Conservation (phyloP, 53 echinoderm and acorn worm species). For the Temnopleurus reevesii region DNA sequence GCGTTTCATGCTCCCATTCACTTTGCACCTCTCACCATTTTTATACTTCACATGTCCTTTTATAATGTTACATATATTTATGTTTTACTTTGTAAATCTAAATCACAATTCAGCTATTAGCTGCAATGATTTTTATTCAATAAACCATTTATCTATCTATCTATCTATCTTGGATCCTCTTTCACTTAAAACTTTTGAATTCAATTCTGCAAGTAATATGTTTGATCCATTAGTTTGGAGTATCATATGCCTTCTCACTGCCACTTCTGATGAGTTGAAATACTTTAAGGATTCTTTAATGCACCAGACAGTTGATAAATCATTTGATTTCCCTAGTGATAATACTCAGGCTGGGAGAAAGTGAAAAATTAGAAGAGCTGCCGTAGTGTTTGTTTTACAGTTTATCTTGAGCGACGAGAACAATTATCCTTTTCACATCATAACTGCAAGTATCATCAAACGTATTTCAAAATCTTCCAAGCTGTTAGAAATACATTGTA, state of each 20-base stretch:
- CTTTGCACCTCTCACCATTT: too few relatives aligned
- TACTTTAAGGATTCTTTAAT: neutral
- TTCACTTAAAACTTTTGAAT: neutral
- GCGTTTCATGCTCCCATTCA: too few relatives aligned
- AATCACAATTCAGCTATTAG: too few relatives aligned
- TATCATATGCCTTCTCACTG: neutral
- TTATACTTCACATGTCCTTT: too few relatives aligned
- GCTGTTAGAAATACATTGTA: conserved; percentile 44
- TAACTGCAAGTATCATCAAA: conserved; percentile 60
- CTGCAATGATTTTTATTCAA: too few relatives aligned
- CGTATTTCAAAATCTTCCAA: conserved; percentile 61
- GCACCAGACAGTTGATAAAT: neutral
- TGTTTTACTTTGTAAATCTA: too few relatives aligned
- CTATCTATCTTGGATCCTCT: neutral
- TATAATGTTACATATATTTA: too few relatives aligned
- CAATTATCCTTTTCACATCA: conserved; percentile 65
- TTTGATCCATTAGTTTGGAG: conserved; percentile 44
- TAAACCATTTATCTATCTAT: too few relatives aligned
- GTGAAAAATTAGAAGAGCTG: conserved; percentile 20
- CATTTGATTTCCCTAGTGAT: conserved; percentile 20
- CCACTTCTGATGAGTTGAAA: conserved; percentile 31
- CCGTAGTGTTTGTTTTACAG: conserved; percentile 40
- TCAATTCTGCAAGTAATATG: neutral
- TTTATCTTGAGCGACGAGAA: conserved; percentile 58
- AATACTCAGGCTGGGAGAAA: neutral